Evolutionary conservation across 2,888 invertebrate species (phyloP), one percentile per base, ranked within the genome.

Genomic region (Miltochrista miniata): DNA sequence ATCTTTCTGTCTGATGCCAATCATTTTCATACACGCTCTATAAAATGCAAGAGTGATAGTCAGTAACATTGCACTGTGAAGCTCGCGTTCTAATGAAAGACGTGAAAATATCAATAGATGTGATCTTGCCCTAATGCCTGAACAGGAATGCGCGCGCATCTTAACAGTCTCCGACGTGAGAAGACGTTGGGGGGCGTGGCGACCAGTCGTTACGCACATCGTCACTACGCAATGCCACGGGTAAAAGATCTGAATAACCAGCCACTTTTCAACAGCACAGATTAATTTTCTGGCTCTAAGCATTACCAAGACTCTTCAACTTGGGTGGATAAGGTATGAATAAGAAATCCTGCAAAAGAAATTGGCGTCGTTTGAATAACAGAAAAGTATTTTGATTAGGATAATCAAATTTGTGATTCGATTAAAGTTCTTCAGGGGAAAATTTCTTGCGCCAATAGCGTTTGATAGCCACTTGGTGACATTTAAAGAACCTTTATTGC

Each of bases 71-170:
- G 18, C 18, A n/a, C 18, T 4, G 18, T 24, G 18, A 24, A 24
- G 18, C 5, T 24, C 18, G 18, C 5, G 18, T 2, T 2, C 5
- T 24, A 2, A 24, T 24, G 18, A 24, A 24, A 24, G 18, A 5
- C 5, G 18, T 38, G 46, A 57, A 58, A 57, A 56, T 56, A 65
- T 62, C 61, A 64, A 64, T 63, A 60, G 63, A 53, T 86, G 79
- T 88, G 79, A 72, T 62, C 82, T 72, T 63, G 66, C 76, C 90
- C 74, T 89, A 79, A 87, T 55, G 51, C 52, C 51, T 71, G 72
- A 76, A 74, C 74, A 68, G 70, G 67, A 81, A 72, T 90, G 90
- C 90, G 90, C 90, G 90, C 90, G 90, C 90, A 90, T 80, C 82
- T 77, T 76, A 74, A 70, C 73, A 72, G 64, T 61, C 70, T 67